A percentile compares a stretch with the other conserved stretches of the same genome.
phyloP scores from a whole-genome alignment of 2,888 invertebrate genomes.

The Xestia rhomboidea region DNA sequence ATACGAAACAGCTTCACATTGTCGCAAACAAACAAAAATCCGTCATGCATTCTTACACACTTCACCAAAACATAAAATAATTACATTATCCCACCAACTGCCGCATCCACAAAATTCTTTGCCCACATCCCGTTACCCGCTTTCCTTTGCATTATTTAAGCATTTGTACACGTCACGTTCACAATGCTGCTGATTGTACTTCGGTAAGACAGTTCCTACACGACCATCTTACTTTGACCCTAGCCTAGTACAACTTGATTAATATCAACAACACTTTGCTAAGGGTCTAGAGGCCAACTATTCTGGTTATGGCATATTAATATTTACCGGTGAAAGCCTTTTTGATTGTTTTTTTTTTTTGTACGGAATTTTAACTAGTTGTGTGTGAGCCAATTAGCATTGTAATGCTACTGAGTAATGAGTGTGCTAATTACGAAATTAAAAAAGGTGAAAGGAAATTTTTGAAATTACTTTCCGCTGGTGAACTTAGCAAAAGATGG shows the following conservation, averaged over 20 bases:
- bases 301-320: slow-evolving; percentile 70
- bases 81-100: not conserved
- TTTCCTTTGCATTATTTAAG: slow-evolving; percentile 79
- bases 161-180: slow-evolving; percentile 81
- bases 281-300: slow-evolving; percentile 47
- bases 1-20: not conserved
- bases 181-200: slow-evolving; percentile 85
- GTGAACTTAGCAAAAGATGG: not conserved
- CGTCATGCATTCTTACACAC: not conserved
- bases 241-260: slow-evolving; percentile 44
- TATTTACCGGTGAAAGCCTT: slow-evolving; percentile 84
- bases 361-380: slow-evolving; percentile 52
- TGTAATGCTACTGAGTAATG: slow-evolving; percentile 40
- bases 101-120: slow-evolving; percentile 69
- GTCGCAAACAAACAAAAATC: not conserved
- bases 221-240: slow-evolving; percentile 70
- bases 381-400: slow-evolving; percentile 54
- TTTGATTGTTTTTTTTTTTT: slow-evolving; percentile 62
- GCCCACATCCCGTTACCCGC: slow-evolving; percentile 57
- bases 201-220: slow-evolving; percentile 68
- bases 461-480: slow-evolving; percentile 1
- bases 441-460: not conserved
- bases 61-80: not conserved
- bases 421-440: slow-evolving; percentile 6
- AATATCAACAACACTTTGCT: slow-evolving; percentile 33